phyloP scores from a whole-genome alignment of 2,113 vertebrate species.

The Pituophis catenifer region DNA sequence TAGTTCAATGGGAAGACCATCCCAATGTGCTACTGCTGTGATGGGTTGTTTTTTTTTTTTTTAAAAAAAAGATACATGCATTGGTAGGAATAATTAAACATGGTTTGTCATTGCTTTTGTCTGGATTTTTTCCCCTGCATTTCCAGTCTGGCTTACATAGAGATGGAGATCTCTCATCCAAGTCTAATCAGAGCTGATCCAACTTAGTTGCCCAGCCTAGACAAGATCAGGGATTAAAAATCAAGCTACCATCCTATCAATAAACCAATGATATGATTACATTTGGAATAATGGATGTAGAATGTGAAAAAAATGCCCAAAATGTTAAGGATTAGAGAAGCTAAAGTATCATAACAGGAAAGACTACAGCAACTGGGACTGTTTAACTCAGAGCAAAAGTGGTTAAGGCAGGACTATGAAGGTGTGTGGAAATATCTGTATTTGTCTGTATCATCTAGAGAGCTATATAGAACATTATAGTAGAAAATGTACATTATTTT shows the following conservation, averaged over 20 bases:
- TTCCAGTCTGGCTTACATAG: neutral
- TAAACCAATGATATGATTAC: neutral
- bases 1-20: neutral
- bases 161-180: neutral
- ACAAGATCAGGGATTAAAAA: neutral
- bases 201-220: neutral
- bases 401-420: neutral
- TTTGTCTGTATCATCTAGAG: neutral
- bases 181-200: neutral
- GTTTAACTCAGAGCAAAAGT: neutral
- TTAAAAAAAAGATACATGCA: neutral
- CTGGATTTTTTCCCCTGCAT: neutral
- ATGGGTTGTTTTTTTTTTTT: neutral
- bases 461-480: neutral
- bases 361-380: neutral
- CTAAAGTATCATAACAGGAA: neutral
- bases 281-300: neutral
- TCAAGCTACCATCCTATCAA: neutral
- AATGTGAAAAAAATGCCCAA: neutral
- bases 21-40: neutral
- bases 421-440: neutral
- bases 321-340: neutral
- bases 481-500: neutral
- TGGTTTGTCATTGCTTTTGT: neutral
- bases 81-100: neutral